Conservation (phyloP, 2,113 vertebrate species). For the Thermophis baileyi region DNA sequence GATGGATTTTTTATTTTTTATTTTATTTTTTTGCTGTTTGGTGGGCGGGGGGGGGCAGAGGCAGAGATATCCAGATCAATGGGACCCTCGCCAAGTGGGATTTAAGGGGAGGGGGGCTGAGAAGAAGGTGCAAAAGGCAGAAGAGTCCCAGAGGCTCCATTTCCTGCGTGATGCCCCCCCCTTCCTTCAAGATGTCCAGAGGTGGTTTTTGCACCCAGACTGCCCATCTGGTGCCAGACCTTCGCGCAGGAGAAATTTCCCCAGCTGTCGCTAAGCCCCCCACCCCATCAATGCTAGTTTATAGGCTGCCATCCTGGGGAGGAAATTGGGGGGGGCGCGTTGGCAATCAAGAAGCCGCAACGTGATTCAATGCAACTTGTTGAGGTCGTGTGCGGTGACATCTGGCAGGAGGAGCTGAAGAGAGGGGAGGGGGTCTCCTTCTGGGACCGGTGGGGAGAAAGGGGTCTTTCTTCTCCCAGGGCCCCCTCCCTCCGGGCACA, state of each 20-base stretch:
- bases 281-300: not conserved
- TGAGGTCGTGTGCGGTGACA: not conserved
- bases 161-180: not conserved
- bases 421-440: no score
- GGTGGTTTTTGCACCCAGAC: not conserved
- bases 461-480: no score
- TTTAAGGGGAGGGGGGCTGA: not conserved
- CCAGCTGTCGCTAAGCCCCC: not conserved
- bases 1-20: conserved; percentile 71
- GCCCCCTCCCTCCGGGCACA: not conserved
- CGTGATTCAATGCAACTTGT: not conserved
- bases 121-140: not conserved
- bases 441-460: not conserved
- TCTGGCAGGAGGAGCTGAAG: not conserved
- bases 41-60: no score
- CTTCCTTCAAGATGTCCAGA: not conserved
- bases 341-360: not conserved
- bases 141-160: not conserved
- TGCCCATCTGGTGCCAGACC: not conserved
- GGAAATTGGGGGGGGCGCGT: no score
- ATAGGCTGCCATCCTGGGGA: not conserved
- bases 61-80: conserved; percentile 71
- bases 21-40: conserved; percentile 40
- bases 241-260: not conserved
- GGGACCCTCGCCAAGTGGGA: conserved; percentile 7